Percentiles rank a stretch among this genome's conserved stretches.
phyloP scores from a whole-genome alignment of 2,113 vertebrate genomes.

The Perognathus longimembris region DNA sequence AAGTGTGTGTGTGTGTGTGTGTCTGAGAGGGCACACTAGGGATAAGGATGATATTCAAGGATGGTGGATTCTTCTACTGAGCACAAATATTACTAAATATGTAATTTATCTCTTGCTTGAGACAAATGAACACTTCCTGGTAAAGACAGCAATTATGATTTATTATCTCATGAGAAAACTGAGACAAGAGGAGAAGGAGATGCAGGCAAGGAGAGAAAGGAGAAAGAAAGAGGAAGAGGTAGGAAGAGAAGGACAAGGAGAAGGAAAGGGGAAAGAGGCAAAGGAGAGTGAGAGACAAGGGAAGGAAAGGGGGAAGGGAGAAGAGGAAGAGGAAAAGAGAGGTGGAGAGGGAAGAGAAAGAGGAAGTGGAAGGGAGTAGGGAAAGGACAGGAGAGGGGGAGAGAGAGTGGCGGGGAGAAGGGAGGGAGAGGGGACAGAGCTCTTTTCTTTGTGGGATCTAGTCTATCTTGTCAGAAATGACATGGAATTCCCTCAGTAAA shows the following conservation, averaged over 20 bases:
- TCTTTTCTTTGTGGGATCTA: background rate
- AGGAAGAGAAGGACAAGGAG: too few species aligned
- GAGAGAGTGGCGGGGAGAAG: too few species aligned
- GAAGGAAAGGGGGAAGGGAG: too few species aligned
- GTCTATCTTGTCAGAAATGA: background rate
- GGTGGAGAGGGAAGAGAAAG: too few species aligned
- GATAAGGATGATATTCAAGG: background rate
- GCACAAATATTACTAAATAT: background rate
- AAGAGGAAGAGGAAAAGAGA: too few species aligned
- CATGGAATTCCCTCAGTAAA: background rate
- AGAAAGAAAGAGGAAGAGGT: too few species aligned
- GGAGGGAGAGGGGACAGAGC: too few species aligned
- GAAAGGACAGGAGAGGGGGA: too few species aligned
- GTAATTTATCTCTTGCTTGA: background rate
- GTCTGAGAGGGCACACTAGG: fast-evolving
- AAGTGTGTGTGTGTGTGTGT: background rate
- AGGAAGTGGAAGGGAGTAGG: too few species aligned
- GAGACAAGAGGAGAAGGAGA: background rate
- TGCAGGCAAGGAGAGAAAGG: background rate
- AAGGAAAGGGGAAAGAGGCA: too few species aligned
- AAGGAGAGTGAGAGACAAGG: too few species aligned
- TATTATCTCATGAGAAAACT: background rate
- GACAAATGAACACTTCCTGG: background rate
- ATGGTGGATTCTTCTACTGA: background rate
- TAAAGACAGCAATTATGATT: background rate